Evolutionary conservation across 1,140 invertebrate genomes (phyloP).

Genomic region (Zaprionus lachaisei): DNA sequence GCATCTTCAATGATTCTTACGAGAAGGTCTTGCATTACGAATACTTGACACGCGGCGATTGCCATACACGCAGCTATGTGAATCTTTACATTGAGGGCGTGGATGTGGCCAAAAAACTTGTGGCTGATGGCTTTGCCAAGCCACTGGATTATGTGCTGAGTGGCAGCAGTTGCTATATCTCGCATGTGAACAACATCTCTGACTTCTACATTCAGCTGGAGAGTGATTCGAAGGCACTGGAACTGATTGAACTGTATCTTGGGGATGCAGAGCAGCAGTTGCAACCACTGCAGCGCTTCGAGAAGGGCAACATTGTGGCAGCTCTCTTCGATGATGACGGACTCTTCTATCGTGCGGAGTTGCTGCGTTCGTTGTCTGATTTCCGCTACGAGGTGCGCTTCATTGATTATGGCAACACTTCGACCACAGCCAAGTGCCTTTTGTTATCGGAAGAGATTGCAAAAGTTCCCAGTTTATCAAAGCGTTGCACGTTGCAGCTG

Average conservation of each 20-base stretch:
- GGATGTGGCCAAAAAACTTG: slow-evolving; percentile 87
- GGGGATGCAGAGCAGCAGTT: slow-evolving; percentile 69
- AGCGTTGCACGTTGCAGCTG: slow-evolving; percentile 87
- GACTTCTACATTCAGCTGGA: slow-evolving; percentile 91
- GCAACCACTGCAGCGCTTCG: slow-evolving; percentile 58
- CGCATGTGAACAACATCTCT: slow-evolving; percentile 88
- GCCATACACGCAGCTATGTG: slow-evolving; percentile 86
- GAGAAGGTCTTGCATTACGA: slow-evolving; percentile 80
- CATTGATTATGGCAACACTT: slow-evolving; percentile 91
- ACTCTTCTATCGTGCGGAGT: slow-evolving; percentile 89
- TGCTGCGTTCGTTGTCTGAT: slow-evolving; percentile 86
- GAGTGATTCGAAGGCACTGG: slow-evolving; percentile 86
- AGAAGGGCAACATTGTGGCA: slow-evolving; percentile 87
- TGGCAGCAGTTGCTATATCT: slow-evolving; percentile 87
- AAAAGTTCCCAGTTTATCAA: slow-evolving; percentile 86
- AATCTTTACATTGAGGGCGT: slow-evolving; percentile 87
- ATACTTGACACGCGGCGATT: slow-evolving; percentile 85
- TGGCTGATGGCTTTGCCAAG: slow-evolving; percentile 85
- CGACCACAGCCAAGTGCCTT: slow-evolving; percentile 86
- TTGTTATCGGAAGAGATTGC: slow-evolving; percentile 88
- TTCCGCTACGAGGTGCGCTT: slow-evolving; percentile 88
- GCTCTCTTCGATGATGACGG: slow-evolving; percentile 89
- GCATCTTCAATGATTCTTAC: slow-evolving; percentile 86
- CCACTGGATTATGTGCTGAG: slow-evolving; percentile 85
- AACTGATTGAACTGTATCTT: slow-evolving; percentile 87